Evolutionary conservation across 2,797 vertebrate genomes (phyloP).

Genomic region (Melanotaenia nigrans): DNA sequence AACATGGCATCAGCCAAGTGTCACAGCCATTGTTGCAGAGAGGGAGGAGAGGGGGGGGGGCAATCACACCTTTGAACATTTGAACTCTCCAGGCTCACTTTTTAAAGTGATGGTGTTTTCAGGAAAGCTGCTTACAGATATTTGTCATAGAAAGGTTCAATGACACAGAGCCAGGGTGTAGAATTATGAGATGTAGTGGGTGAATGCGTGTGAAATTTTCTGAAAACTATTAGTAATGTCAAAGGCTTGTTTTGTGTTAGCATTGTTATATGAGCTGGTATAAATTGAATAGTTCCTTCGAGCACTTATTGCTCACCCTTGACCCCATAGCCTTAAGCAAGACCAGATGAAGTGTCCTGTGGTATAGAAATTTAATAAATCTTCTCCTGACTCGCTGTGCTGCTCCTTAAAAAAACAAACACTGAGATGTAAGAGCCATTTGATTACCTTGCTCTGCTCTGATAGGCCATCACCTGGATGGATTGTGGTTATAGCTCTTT

Average conservation of each 20-base stretch:
- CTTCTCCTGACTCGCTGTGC: slow-evolving; percentile 52
- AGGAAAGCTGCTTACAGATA: slow-evolving; percentile 45
- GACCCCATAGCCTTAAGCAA: slow-evolving; percentile 56
- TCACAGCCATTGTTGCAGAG: slow-evolving; percentile 48
- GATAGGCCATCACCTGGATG: slow-evolving; percentile 47
- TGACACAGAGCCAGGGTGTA: slow-evolving; percentile 26
- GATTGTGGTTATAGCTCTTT: slow-evolving; percentile 30
- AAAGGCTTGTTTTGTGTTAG: slow-evolving; percentile 56
- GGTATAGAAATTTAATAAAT: slow-evolving; percentile 79
- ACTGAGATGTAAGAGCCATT: slow-evolving; percentile 42
- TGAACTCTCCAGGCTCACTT: slow-evolving; percentile 63
- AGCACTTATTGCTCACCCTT: slow-evolving; percentile 58
- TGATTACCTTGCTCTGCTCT: slow-evolving; percentile 56
- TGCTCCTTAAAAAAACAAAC: slow-evolving; percentile 55
- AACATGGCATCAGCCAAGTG: slow-evolving; percentile 55
- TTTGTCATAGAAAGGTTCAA: slow-evolving; percentile 42
- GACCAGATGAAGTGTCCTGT: slow-evolving; percentile 72
- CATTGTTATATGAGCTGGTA: slow-evolving; percentile 46
- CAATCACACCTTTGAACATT: slow-evolving; percentile 73
- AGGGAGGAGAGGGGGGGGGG: slow-evolving; percentile 14
- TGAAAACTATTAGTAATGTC: slow-evolving; percentile 61
- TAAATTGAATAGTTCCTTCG: slow-evolving; percentile 70
- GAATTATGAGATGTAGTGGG: slow-evolving; percentile 53
- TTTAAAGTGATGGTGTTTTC: slow-evolving; percentile 55
- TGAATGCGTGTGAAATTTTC: slow-evolving; percentile 49